Percentiles rank a stretch among this genome's conserved stretches.
Conservation (phyloP, 2,888 invertebrate species). For the Pterobdella sp. region DNA sequence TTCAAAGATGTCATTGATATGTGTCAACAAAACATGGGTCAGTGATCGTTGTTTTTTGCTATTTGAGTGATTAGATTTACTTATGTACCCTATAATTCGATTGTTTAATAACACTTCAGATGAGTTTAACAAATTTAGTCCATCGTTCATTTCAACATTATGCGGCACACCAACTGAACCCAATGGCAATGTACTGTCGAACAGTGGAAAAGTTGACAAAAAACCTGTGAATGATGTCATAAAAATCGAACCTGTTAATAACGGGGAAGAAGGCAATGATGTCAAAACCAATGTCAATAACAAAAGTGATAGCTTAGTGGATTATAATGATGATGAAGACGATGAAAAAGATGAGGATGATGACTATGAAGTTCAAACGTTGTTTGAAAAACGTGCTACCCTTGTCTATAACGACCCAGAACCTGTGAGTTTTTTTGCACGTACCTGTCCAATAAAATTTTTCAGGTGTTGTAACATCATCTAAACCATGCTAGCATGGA, state of each 20-base stretch:
- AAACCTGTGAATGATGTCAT: constrained; percentile 23
- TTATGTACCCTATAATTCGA: too few species aligned
- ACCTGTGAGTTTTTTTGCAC: neutral
- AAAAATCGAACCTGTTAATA: neutral
- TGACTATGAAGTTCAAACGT: constrained; percentile 28
- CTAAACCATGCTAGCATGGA: too few species aligned
- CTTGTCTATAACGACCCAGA: constrained; percentile 2
- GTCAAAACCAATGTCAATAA: neutral
- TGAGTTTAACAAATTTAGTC: neutral
- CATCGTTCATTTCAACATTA: neutral
- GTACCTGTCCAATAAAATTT: too few species aligned
- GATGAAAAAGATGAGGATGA: constrained; percentile 33
- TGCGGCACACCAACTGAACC: too few species aligned
- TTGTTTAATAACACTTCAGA: too few species aligned
- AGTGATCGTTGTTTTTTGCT: constrained; percentile 1
- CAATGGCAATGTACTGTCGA: neutral
- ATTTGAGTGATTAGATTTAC: too few species aligned
- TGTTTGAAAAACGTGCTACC: constrained; percentile 8
- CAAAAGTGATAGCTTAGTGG: too few species aligned
- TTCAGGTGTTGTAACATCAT: too few species aligned
- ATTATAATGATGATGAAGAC: constrained; percentile 32
- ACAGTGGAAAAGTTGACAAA: neutral
- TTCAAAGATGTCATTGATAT: constrained; percentile 66
- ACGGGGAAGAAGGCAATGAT: neutral
- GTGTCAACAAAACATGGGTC: constrained; percentile 48